A percentile compares a stretch with the other conserved stretches of the same genome.
phyloP scores from a whole-genome alignment of 2,113 vertebrate genomes.

The Pao palembangensis region DNA sequence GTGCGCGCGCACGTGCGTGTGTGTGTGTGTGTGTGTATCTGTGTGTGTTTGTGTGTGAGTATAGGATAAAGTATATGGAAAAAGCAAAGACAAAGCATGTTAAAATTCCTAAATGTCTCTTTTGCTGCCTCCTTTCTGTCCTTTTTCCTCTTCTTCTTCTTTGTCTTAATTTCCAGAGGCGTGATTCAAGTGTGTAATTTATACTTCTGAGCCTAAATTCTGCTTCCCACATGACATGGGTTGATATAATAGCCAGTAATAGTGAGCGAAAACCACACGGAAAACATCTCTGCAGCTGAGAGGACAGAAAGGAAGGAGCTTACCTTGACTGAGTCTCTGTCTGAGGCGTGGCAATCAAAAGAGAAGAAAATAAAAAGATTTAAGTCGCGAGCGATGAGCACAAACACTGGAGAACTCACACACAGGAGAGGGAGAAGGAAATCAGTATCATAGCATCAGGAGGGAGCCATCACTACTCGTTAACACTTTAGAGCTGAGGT shows the following conservation, averaged over 20 bases:
- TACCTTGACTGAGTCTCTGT: slow-evolving; percentile 72
- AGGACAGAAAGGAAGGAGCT: slow-evolving; percentile 12
- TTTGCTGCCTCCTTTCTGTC: too few relatives aligned
- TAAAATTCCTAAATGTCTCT: too few relatives aligned
- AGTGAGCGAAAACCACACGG: neutral
- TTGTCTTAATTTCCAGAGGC: too few relatives aligned
- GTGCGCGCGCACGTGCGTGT: slow-evolving; percentile 23
- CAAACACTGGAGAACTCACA: neutral
- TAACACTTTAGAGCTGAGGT: too few relatives aligned
- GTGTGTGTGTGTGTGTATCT: slow-evolving; percentile 9
- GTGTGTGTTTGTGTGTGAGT: slow-evolving; percentile 10
- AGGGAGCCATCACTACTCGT: too few relatives aligned
- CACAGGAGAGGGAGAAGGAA: neutral
- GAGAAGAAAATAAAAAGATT: slow-evolving; percentile 14
- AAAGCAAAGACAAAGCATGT: too few relatives aligned
- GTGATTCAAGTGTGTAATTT: too few relatives aligned
- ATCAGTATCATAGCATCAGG: neutral
- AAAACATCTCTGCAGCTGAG: neutral
- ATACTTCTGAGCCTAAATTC: too few relatives aligned
- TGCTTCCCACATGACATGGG: too few relatives aligned
- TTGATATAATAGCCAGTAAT: neutral
- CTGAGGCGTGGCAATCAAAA: slow-evolving; percentile 39
- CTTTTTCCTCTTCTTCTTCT: too few relatives aligned
- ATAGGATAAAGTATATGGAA: too few relatives aligned
- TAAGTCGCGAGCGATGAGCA: slow-evolving; percentile 4